These are phyloP conservation scores for Chrysopilus asiliformis DNA, from an alignment of 2,888 invertebrate species.

Conservation along the genomic window DNA sequence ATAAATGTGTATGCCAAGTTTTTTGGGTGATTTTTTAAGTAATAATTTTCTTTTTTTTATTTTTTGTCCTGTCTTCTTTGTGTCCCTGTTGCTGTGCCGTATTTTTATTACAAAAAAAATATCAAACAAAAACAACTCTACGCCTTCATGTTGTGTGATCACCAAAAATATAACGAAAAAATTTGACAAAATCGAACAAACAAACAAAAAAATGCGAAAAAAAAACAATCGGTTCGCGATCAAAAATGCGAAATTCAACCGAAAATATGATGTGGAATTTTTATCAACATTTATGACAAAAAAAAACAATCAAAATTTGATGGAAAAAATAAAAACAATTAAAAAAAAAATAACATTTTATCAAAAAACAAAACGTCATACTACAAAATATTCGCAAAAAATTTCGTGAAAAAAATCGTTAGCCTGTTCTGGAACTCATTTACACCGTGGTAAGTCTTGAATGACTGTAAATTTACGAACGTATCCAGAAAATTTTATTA, in stretches of 20 bases:
- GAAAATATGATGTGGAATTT: conserved; percentile 4
- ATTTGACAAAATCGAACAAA: conserved; percentile 14
- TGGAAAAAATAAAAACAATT: conserved; percentile 12
- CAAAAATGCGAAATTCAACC: conserved; percentile 11
- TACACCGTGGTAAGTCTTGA: conserved; percentile 96
- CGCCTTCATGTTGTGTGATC: conserved; percentile 34
- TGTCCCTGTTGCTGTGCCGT: conserved; percentile 36
- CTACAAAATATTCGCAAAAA: conserved; percentile 19
- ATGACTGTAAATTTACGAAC: conserved; percentile 33
- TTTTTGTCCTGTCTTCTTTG: conserved; percentile 37
- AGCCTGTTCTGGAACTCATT: conserved; percentile 98
- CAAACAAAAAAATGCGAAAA: conserved; percentile 10
- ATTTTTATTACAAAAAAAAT: too few relatives aligned
- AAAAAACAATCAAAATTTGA: conserved; percentile 14
- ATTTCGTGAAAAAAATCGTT: conserved; percentile 30
- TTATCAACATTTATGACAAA: not conserved
- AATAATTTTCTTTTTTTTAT: conserved; percentile 20
- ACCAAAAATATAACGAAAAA: conserved; percentile 13
- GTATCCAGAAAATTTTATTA: too few relatives aligned
- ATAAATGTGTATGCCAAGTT: conserved; percentile 12
- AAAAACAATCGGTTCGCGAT: conserved; percentile 16
- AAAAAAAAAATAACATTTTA: conserved; percentile 15
- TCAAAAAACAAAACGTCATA: conserved; percentile 15
- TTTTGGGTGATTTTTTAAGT: conserved; percentile 12
- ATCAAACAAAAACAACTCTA: too few relatives aligned